Percentiles rank a stretch among this genome's conserved stretches.
phyloP scores from a whole-genome alignment of 2,113 vertebrate species.

The Oceanodroma tethys region DNA sequence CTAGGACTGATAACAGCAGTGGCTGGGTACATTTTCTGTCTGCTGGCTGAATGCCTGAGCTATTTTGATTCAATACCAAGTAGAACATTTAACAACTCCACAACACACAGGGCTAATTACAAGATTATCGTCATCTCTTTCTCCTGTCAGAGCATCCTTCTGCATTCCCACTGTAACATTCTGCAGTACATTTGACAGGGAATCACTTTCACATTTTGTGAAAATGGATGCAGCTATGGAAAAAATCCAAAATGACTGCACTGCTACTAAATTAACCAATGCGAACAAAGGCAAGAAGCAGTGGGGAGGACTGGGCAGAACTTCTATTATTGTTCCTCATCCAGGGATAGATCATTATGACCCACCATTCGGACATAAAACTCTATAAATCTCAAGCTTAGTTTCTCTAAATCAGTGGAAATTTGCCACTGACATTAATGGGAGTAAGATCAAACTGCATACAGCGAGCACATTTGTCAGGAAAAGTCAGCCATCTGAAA shows the following conservation, averaged over 20 bases:
- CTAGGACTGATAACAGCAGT: slow-evolving; percentile 16
- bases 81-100: slow-evolving; percentile 63
- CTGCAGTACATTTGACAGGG: slow-evolving; percentile 54
- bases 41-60: slow-evolving; percentile 52
- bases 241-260: slow-evolving; percentile 56
- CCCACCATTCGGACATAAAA: slow-evolving; percentile 52
- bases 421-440: slow-evolving; percentile 63
- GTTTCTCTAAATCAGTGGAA: slow-evolving; percentile 54
- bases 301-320: slow-evolving; percentile 37
- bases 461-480: slow-evolving; percentile 47
- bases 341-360: slow-evolving; percentile 49
- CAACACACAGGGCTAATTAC: slow-evolving; percentile 67
- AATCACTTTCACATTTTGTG: slow-evolving; percentile 61
- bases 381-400: slow-evolving; percentile 49
- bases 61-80: slow-evolving; percentile 66
- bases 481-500: slow-evolving; percentile 45
- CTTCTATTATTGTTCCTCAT: slow-evolving; percentile 51
- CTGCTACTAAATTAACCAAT: slow-evolving; percentile 27
- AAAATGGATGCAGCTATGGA: slow-evolving; percentile 66
- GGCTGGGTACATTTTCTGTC: slow-evolving; percentile 29
- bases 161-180: slow-evolving; percentile 41
- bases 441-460: slow-evolving; percentile 54
- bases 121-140: slow-evolving; percentile 53
- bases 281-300: slow-evolving; percentile 46
- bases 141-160: slow-evolving; percentile 46